Percentiles rank a stretch among this genome's conserved stretches.
Conservation (phyloP, 2,797 vertebrate genomes). For the Falco rusticolus region DNA sequence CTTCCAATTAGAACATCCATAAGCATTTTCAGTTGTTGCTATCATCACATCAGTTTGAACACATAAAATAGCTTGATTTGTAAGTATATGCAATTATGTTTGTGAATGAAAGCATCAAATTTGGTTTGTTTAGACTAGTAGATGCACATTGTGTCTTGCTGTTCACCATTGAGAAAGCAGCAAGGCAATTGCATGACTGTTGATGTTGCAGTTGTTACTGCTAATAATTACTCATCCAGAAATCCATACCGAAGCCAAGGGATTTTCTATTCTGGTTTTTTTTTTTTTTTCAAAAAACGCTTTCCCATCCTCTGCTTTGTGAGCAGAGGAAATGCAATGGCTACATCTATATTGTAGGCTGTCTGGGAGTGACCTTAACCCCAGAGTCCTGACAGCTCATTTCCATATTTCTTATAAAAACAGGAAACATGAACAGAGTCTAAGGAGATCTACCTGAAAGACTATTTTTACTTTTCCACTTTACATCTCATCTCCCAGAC, state of each 20-base stretch:
- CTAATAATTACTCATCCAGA: neutral
- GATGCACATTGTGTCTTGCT: neutral
- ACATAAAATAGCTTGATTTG: neutral
- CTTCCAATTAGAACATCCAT: conserved; percentile 10
- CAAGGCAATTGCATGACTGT: neutral
- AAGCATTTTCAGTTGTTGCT: conserved; percentile 28
- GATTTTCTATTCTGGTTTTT: neutral
- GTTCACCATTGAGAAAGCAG: neutral
- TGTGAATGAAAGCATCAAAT: neutral
- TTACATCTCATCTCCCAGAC: neutral
- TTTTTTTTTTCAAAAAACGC: neutral
- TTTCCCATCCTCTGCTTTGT: neutral
- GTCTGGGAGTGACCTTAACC: neutral
- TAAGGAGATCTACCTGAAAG: neutral
- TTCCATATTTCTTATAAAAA: neutral
- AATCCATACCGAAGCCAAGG: neutral
- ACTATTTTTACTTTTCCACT: neutral
- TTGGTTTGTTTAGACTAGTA: neutral
- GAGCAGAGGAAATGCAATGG: neutral
- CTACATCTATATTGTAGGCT: neutral
- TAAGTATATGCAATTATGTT: conserved; percentile 15
- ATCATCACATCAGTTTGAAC: neutral
- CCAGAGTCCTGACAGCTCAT: neutral
- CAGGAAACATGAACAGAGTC: neutral
- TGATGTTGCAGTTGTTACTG: neutral